Conservation (phyloP, 2,888 invertebrate species). For the Diabrotica balteata region DNA sequence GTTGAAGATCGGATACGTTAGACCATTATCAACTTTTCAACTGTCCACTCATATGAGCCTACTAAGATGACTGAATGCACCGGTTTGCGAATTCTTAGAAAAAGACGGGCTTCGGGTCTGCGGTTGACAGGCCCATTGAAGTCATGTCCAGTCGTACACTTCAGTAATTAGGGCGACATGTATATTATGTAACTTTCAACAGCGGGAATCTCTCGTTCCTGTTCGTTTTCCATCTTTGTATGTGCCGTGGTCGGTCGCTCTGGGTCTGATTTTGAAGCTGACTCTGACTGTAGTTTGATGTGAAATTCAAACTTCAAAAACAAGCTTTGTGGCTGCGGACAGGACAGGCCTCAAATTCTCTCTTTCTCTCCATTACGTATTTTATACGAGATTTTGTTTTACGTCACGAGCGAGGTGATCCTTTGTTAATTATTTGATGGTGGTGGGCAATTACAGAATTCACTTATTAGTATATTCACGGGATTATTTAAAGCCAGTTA, state of each 20-base stretch:
- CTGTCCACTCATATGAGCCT: constrained; percentile 35
- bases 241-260: neutral
- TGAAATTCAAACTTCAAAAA: neutral
- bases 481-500: no score
- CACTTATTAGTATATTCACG: no score
- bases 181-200: constrained; percentile 35
- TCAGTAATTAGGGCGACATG: constrained; percentile 53
- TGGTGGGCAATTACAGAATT: no score
- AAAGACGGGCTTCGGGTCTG: constrained; percentile 48
- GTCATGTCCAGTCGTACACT: constrained; percentile 53
- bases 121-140: constrained; percentile 55
- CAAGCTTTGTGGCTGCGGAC: no score
- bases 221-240: constrained; percentile 20
- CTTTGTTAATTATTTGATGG: no score
- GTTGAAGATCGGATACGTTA: neutral
- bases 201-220: constrained; percentile 23
- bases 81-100: constrained; percentile 56
- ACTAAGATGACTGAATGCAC: constrained; percentile 54
- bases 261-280: no score
- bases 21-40: constrained; percentile 18
- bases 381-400: no score
- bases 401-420: no score
- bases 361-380: no score
- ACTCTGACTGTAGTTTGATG: constrained; percentile 4
- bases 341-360: no score